Evolutionary conservation across 1,140 invertebrate genomes (phyloP).

Genomic region (Bombus terrestris): DNA sequence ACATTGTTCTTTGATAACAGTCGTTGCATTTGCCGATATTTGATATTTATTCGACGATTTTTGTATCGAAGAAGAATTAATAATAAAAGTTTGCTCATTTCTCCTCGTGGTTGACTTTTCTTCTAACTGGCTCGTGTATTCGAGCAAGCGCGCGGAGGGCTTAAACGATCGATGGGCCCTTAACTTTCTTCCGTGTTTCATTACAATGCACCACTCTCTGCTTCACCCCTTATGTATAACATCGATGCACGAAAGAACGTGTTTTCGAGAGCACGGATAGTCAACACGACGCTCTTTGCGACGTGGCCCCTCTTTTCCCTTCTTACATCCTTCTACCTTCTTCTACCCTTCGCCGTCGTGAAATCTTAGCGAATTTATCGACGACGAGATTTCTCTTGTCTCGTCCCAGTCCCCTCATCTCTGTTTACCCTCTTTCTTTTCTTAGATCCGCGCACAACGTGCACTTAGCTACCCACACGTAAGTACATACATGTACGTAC

Average conservation of each 20-base stretch:
- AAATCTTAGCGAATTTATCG: constrained; percentile 14
- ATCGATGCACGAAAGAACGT: constrained; percentile 37
- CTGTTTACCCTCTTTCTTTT: constrained; percentile 30
- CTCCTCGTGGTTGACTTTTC: neutral
- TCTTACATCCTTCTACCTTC: neutral
- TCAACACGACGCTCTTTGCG: constrained; percentile 12
- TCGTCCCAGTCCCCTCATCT: neutral
- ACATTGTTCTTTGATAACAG: neutral
- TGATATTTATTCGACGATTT: neutral
- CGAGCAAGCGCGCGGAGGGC: constrained; percentile 59
- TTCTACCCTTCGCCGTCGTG: neutral
- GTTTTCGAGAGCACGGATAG: constrained; percentile 17
- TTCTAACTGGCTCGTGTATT: neutral
- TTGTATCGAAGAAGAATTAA: too few species aligned
- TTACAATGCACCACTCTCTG: constrained; percentile 59
- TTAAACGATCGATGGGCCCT: constrained; percentile 72
- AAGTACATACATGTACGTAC: neutral
- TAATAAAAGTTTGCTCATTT: neutral
- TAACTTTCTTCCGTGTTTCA: constrained; percentile 68
- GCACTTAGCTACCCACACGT: constrained; percentile 7
- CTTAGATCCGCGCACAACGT: constrained; percentile 33
- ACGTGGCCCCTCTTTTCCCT: too few species aligned
- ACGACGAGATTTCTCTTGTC: constrained; percentile 15
- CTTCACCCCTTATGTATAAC: constrained; percentile 5
- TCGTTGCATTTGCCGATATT: neutral